phyloP scores from a whole-genome alignment of 2,113 vertebrate species.

The Heterotilapia buettikoferi region DNA sequence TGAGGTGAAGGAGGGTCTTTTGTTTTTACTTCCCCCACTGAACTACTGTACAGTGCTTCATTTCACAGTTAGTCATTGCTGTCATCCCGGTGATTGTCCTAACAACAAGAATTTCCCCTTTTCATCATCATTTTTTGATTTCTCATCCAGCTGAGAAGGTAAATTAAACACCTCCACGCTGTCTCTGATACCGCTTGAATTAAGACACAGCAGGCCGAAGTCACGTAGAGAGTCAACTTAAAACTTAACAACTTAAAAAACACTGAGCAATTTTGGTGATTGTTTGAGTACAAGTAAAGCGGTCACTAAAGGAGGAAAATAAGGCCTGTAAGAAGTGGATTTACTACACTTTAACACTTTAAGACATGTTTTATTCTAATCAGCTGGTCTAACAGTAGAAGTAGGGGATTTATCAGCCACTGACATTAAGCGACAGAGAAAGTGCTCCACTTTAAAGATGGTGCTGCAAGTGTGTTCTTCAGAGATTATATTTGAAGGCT shows the following conservation, averaged over 20 bases:
- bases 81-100: not conserved
- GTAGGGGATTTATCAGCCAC: not conserved
- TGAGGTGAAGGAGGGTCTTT: not conserved
- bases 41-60: not conserved
- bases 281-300: not conserved
- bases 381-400: not conserved
- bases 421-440: not conserved
- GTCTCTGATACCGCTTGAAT: not conserved
- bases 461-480: not conserved
- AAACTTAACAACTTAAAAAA: not conserved
- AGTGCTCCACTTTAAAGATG: not conserved
- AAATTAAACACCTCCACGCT: not conserved
- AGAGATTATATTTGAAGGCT: slow-evolving; percentile 8
- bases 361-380: not conserved
- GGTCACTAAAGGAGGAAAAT: not conserved
- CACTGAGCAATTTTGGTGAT: not conserved
- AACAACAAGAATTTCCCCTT: not conserved
- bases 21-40: not conserved
- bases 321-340: not conserved
- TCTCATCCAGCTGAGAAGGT: not conserved
- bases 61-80: not conserved
- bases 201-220: not conserved
- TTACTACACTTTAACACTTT: not conserved
- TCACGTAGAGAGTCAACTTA: not conserved
- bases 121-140: not conserved